Base-by-base conservation (phyloP, 2,113 vertebrate species). In the Bos javanicus region DNA sequence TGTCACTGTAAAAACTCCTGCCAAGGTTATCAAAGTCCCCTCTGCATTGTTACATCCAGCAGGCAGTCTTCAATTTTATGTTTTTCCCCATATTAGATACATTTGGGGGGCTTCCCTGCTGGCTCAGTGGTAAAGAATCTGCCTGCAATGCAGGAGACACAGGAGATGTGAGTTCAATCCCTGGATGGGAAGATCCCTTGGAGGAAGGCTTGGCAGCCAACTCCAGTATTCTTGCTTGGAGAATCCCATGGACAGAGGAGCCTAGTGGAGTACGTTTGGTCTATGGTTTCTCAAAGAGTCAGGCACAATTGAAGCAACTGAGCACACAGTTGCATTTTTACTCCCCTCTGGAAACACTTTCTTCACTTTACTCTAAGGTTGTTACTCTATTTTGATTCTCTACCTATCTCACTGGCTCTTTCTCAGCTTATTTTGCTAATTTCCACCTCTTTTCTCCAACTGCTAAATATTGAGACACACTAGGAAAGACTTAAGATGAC, bases 181-280 rank as follows among this genome's bases (percentile, higher is more conserved):
- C 23, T 76, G 39, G 71, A 26, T 43, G 36, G 71, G 23, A 76
- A 76, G 39, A 14, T 25, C 71, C 39, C 15, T 25, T 76, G 71
- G 23, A 76, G 39, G 71, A 76, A 39, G 71, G 21, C 71, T 14
- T 76, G 39, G 71, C 71, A 76, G 39, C 39, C 12, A 3, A 43
- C 12, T 76, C 39, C 39, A 76, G 39, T 76, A 76, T 25, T 43
- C 71, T 76, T 43, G 71, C 71, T 5, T 26, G 23, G 71, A 14
- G 23, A 76, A 76, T 76, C 39, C 36, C 71, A 76, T 7, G 71
- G 6, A 43, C 71, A 76, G 71, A 76, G 71, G 39, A 76, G 71
- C 71, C 71, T 76, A 43, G 39, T 14, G 23, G 39, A 0, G 0
- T 43, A 7, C 0, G 1, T 39, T 74, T 25, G 12, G 23, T 26